Conservation (phyloP, 2,113 vertebrate genomes). For the Megatriorchis doriae region DNA sequence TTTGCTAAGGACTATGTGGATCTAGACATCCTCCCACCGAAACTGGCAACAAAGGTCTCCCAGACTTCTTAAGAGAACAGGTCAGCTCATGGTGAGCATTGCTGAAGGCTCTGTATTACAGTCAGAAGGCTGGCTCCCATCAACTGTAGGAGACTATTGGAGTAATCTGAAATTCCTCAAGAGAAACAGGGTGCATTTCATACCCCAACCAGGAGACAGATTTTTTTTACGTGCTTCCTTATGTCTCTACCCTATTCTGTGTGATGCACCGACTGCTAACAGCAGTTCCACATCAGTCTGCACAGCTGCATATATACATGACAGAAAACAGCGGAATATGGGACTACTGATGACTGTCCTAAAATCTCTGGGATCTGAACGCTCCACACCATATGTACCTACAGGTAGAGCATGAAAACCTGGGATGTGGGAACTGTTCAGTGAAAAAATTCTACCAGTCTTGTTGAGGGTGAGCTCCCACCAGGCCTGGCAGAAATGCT, state of each 20-base stretch:
- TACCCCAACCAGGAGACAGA: not conserved
- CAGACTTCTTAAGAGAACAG: not conserved
- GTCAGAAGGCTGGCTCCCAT: not conserved
- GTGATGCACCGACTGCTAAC: not conserved
- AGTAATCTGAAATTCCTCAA: not conserved
- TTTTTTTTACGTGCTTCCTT: not conserved
- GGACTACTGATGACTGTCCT: not conserved
- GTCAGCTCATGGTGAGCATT: not conserved
- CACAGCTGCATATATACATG: not conserved
- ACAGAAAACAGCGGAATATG: not conserved
- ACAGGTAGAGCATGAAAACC: not conserved
- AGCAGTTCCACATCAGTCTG: not conserved
- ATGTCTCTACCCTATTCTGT: not conserved
- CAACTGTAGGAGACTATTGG: not conserved
- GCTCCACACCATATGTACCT: not conserved
- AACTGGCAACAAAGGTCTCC: not conserved
- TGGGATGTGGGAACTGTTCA: not conserved
- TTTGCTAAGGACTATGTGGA: not conserved
- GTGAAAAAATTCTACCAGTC: not conserved
- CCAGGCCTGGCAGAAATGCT: not conserved
- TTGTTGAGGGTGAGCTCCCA: not conserved
- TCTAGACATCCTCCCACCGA: fast-evolving
- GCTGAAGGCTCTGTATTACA: not conserved
- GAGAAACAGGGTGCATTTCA: not conserved
- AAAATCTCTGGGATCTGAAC: not conserved